Percentiles rank a stretch among this genome's conserved stretches.
phyloP scores from a whole-genome alignment of 2,888 invertebrate genomes.

The Anoncus sp. region DNA sequence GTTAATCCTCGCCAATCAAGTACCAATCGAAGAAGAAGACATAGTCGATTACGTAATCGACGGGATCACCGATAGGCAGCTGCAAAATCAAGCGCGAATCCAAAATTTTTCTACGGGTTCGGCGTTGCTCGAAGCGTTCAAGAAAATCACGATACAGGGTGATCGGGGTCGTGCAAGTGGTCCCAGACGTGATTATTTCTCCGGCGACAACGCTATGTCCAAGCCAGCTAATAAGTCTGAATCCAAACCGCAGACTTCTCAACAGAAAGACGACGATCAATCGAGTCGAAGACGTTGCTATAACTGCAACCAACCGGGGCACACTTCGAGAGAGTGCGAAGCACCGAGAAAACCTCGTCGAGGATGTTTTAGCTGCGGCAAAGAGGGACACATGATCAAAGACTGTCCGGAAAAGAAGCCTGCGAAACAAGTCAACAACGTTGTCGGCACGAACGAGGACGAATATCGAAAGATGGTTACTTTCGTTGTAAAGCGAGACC shows the following conservation, averaged over 20 bases:
- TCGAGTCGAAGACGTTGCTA: background rate
- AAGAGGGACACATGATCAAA: background rate
- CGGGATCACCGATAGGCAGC: slow-evolving; percentile 51
- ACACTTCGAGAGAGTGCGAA: background rate
- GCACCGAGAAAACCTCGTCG: background rate
- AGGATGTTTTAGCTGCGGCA: slow-evolving; percentile 19
- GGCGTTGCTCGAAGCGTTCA: slow-evolving; percentile 41
- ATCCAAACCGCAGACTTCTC: too few relatives aligned
- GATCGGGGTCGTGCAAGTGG: too few relatives aligned
- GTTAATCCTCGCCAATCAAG: slow-evolving; percentile 58
- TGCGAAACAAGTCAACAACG: slow-evolving; percentile 28
- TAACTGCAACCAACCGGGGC: background rate
- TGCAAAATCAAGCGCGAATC: slow-evolving; percentile 57
- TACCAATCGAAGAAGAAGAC: slow-evolving; percentile 53
- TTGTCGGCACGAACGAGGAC: slow-evolving; percentile 9
- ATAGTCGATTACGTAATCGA: slow-evolving; percentile 61
- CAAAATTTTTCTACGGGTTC: slow-evolving; percentile 24
- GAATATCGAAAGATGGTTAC: too few relatives aligned
- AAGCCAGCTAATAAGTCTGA: too few relatives aligned
- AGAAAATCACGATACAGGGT: too few relatives aligned
- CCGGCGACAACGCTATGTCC: too few relatives aligned
- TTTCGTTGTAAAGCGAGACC: too few relatives aligned
- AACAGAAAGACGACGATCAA: background rate
- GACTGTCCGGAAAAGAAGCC: background rate
- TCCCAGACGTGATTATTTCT: too few relatives aligned